Percentiles rank a stretch among this genome's conserved stretches.
phyloP scores from a whole-genome alignment of 2,113 vertebrate genomes.

The Perca fluviatilis region DNA sequence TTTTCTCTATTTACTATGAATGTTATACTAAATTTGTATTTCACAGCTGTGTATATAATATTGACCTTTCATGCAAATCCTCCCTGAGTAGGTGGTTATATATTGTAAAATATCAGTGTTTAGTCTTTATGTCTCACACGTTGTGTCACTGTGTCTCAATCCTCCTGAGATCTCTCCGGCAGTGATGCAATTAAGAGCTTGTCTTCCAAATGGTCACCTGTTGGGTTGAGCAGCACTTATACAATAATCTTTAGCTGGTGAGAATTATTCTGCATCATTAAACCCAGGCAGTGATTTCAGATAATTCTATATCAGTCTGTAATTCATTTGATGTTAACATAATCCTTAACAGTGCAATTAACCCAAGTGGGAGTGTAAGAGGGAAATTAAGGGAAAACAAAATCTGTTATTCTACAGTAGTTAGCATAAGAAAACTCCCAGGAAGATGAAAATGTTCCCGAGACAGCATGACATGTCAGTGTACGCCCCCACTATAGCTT shows the following conservation, averaged over 20 bases:
- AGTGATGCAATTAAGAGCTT: slow-evolving; percentile 17
- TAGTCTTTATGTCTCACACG: not conserved
- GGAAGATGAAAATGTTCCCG: slow-evolving; percentile 21
- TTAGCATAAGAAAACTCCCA: slow-evolving; percentile 23
- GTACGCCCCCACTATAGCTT: not conserved
- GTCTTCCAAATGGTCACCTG: slow-evolving; percentile 39
- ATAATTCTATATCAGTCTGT: not conserved
- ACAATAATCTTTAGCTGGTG: slow-evolving; percentile 21
- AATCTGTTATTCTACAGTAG: slow-evolving; percentile 20
- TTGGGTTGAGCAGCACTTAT: slow-evolving; percentile 17
- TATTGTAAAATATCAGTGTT: not conserved
- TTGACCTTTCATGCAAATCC: not conserved
- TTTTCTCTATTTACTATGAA: not conserved
- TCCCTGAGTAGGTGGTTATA: not conserved
- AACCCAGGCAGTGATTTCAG: slow-evolving; percentile 12
- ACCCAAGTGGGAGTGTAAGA: slow-evolving; percentile 17
- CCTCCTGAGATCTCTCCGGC: not conserved
- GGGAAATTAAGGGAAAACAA: slow-evolving; percentile 22
- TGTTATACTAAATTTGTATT: not conserved
- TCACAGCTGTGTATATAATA: not conserved
- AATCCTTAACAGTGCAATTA: slow-evolving; percentile 35
- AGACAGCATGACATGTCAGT: slow-evolving; percentile 8
- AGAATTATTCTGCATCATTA: slow-evolving; percentile 26
- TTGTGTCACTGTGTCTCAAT: not conserved
- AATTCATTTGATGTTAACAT: slow-evolving; percentile 6